Conservation (phyloP, 2,888 invertebrate genomes). For the Schrankia costaestrigalis region DNA sequence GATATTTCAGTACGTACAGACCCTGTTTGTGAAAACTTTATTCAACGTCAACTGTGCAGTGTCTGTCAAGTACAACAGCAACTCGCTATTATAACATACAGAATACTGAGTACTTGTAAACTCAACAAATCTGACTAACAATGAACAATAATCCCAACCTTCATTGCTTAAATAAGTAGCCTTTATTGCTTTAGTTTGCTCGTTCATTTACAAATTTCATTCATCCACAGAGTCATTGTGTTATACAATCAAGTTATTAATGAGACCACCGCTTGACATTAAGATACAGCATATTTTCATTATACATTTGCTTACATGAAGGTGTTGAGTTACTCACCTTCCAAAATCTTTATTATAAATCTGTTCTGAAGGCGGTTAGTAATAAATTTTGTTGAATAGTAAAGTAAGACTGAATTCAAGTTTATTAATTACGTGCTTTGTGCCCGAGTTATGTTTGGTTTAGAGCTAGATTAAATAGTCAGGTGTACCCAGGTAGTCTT, state of each 20-base stretch:
- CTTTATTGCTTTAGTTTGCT: conserved; percentile 27
- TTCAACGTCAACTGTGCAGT: conserved; percentile 55
- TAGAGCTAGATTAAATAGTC: too few relatives aligned
- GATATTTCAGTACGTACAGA: conserved; percentile 53
- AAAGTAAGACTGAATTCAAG: conserved; percentile 14
- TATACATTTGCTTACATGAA: conserved; percentile 15
- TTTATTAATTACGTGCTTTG: conserved; percentile 9
- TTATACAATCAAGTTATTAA: conserved; percentile 20
- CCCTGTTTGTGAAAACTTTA: conserved; percentile 66
- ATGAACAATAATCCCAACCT: conserved; percentile 26
- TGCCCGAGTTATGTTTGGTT: too few relatives aligned
- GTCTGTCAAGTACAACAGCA: conserved; percentile 53
- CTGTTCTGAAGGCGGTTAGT: conserved; percentile 8
- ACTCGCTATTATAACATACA: conserved; percentile 40
- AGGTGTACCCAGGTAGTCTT: too few relatives aligned
- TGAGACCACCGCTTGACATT: conserved; percentile 7
- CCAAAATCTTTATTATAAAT: conserved; percentile 20
- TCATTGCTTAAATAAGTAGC: conserved; percentile 23
- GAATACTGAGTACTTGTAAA: conserved; percentile 36
- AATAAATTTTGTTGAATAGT: conserved; percentile 14
- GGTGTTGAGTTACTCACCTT: conserved; percentile 18
- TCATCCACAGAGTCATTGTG: conserved; percentile 14
- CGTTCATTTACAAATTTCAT: conserved; percentile 26
- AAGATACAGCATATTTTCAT: conserved; percentile 15
- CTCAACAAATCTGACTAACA: conserved; percentile 29